Evolutionary conservation across 23 tunicate genomes (phyloP), one percentile per base, ranked within the genome.

Genomic region (Corella eumyota): DNA sequence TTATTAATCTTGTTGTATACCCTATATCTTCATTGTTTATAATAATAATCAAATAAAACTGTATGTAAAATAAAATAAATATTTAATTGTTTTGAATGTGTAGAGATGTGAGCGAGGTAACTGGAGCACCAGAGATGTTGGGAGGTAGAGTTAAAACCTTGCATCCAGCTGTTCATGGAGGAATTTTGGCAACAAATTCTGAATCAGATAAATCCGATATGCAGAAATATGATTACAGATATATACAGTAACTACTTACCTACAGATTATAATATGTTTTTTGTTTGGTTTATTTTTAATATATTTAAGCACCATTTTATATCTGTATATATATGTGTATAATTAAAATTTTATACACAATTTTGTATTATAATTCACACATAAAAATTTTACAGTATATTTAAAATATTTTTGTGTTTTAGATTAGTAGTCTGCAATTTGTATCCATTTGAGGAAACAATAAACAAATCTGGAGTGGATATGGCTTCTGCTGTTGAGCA

Each of bases 151-250:
- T 84, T 27, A 84, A 84, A 56, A 84, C 94, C 23, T 69, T 84
- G 31, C 94, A 84, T 75, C 94, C 94, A n/a, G 94, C 94, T 22
- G 61, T 84, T 21, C 83, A 84, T 76, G 94, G 78, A 36, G 94
- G 94, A 1, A 84, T 84, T 36, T 54, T 84, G 32, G 94, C 94
- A 20, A 69, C 77, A 24, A 32, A 69, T 45, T 75, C 72, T 47
- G 19, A 27, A 48, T 24, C 71, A 30, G 94, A 84, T 30, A 1
- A 19, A 25, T 56, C 34, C 5, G 94, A 84, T 33, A 76, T 84
- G 94, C 40, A 62, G 23, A 58, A 50, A 2, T 62, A 45, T 25
- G 83, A 84, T 34, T 76, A 69, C 50, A 54, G 64, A 34, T 64
- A 75, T 58, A 84, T 84, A 15, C 73, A 77, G 92, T 82, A 26